These are phyloP conservation scores for Hyppa rectilinea DNA, from an alignment of 2,888 invertebrate species.

Conservation along the genomic window DNA sequence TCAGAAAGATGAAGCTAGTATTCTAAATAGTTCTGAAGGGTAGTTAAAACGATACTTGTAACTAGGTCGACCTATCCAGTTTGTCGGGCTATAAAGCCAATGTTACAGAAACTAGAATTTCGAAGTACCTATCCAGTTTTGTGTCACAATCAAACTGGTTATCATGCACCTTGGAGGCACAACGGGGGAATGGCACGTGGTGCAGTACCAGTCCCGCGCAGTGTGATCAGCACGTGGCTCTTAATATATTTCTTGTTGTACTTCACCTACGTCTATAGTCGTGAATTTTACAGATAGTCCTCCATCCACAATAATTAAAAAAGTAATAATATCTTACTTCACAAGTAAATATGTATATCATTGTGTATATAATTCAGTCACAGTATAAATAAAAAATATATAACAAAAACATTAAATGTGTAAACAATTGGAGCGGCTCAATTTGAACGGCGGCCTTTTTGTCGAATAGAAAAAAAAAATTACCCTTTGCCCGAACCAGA, in stretches of 20 bases:
- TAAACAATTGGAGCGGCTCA: too few species aligned
- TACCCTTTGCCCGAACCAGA: background rate
- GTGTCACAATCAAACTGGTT: constrained; percentile 34
- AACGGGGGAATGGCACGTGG: constrained; percentile 41
- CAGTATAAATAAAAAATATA: too few species aligned
- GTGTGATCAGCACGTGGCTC: background rate
- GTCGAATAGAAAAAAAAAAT: background rate
- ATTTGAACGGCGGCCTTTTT: too few species aligned
- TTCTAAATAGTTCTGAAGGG: too few species aligned
- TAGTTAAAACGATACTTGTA: background rate
- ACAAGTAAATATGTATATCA: too few species aligned
- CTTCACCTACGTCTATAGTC: background rate
- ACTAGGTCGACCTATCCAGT: constrained; percentile 1
- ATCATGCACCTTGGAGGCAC: constrained; percentile 11
- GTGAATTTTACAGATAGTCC: too few species aligned
- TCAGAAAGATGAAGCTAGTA: too few species aligned
- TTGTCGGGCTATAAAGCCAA: constrained; percentile 33
- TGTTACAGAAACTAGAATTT: constrained; percentile 36
- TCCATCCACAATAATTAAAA: too few species aligned
- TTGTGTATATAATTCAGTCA: too few species aligned
- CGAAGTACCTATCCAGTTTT: constrained; percentile 26
- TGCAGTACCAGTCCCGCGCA: constrained; percentile 10
- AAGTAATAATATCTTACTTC: too few species aligned
- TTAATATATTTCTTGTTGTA: background rate
- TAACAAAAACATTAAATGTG: too few species aligned